phyloP scores from a whole-genome alignment of 2,888 invertebrate genomes.

The Latrodectus hesperus region DNA sequence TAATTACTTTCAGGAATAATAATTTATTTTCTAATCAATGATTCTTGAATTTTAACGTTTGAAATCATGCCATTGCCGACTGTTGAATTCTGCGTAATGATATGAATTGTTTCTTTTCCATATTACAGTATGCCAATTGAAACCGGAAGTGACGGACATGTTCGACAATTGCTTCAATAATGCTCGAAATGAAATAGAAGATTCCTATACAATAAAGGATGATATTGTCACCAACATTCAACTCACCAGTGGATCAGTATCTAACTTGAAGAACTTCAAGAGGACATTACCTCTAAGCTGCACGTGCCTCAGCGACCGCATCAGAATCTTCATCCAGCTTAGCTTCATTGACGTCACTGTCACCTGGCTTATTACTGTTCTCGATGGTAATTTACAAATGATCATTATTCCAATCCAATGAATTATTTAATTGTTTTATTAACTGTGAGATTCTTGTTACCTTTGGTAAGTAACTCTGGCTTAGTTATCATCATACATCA shows the following conservation, averaged over 20 bases:
- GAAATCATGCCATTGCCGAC: too few relatives aligned
- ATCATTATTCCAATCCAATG: too few relatives aligned
- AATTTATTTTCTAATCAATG: too few relatives aligned
- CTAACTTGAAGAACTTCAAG: constrained; percentile 1
- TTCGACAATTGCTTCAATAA: constrained; percentile 16
- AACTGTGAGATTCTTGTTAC: too few relatives aligned
- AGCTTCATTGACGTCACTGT: constrained; percentile 42
- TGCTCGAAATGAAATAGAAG: background rate
- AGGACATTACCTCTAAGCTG: background rate
- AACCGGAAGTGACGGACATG: background rate
- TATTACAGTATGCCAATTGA: background rate
- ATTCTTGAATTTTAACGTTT: too few relatives aligned
- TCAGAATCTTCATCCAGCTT: constrained; percentile 11
- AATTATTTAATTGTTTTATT: too few relatives aligned
- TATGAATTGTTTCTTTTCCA: too few relatives aligned
- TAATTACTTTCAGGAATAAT: too few relatives aligned
- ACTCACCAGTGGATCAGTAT: background rate
- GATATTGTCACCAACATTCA: background rate
- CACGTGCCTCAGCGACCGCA: background rate
- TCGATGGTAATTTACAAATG: constrained; percentile 6
- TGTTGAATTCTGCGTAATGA: too few relatives aligned
- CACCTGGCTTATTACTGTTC: constrained; percentile 15
- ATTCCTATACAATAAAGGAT: background rate
- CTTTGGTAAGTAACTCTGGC: too few relatives aligned
- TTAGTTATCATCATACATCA: too few relatives aligned